A percentile compares a stretch with the other conserved stretches of the same genome.
Evolutionary conservation across 2,888 invertebrate genomes (phyloP).

Genomic region (Lycaena phlaeas): DNA sequence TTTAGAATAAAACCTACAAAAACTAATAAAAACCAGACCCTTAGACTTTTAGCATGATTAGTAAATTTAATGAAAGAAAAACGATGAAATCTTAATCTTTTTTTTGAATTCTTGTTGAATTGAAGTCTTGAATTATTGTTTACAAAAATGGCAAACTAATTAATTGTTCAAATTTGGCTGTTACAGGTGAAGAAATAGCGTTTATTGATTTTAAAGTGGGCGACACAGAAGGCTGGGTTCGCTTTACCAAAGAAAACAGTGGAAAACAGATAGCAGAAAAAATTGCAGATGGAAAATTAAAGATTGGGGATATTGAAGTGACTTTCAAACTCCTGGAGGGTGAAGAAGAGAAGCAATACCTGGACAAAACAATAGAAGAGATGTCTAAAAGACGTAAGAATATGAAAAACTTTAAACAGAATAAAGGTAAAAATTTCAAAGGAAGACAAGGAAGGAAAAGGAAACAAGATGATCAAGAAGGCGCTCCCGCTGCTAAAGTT

Average conservation of each 20-base stretch:
- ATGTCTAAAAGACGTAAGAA: conserved; percentile 72
- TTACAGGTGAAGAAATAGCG: conserved; percentile 70
- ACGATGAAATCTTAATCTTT: no score
- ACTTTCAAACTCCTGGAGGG: conserved; percentile 75
- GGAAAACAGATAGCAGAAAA: conserved; percentile 78
- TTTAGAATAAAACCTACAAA: no score
- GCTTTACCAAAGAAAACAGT: conserved; percentile 79
- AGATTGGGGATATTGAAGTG: conserved; percentile 63
- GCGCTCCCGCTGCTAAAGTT: conserved; percentile 39
- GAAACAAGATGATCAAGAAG: conserved; percentile 36
- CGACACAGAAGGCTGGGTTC: conserved; percentile 80
- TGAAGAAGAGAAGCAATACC: conserved; percentile 79
- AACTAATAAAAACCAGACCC: no score
- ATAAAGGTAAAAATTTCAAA: conserved; percentile 41
- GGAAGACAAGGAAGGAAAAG: conserved; percentile 45
- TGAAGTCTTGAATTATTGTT: no score
- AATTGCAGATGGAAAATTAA: conserved; percentile 75
- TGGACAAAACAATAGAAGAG: conserved; percentile 75
- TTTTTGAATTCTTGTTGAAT: no score
- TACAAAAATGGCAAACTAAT: no score
- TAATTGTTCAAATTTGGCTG: no score
- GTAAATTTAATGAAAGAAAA: no score
- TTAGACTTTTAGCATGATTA: no score
- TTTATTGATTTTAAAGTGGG: conserved; percentile 85
- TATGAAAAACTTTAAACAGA: conserved; percentile 45